Base-by-base conservation (phyloP, 2,888 invertebrate species). In the Gari tellinella region DNA sequence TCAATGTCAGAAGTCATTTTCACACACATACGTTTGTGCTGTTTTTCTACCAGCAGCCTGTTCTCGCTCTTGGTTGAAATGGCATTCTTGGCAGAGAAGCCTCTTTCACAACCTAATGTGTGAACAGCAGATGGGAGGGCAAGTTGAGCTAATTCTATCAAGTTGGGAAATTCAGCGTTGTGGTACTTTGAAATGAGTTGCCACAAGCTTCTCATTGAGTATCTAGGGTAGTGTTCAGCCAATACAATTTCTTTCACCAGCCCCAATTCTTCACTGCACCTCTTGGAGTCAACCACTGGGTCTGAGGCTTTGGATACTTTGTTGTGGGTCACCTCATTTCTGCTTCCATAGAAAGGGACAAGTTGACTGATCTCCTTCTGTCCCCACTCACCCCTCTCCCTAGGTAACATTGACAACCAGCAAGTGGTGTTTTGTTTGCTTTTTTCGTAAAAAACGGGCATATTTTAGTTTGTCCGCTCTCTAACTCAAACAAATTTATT, bases 41-140 rank as follows among this genome's bases (percentile, higher is more conserved):
- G 69, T 5, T 12, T 69, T 15, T 63, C 63, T 37, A 62, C 19
- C 26, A 14, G 21, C 4, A 69, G 49, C 72, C 80, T 81, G 67
- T 48, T 78, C 65, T 38, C 68, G 31, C 19, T 56, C 56, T 43
- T 69, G 10, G 40, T 53, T 1, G 52, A 40, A 19, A 69, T 63
- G 45, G 19, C 48, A 19, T 69, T 69, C 31, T 69, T 56, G 26
- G 53, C 43, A n/a, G 63, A 63, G 19, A 63, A 62, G 1, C 63
- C 51, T 45, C 63, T 40, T n/a, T 69, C 63, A 62, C 68, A 68
- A 1, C 68, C 68, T 41, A 41, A 55, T 41, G 68, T 68, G 38
- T 68, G 62, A 3, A 68, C 69, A 15, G 52, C 46, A 23, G 51
- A 69, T 14, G 72, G 66, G 14, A 72, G 57, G 8, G 57, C 66